These are phyloP conservation scores for Sprattus sprattus DNA, from an alignment of 2,113 vertebrate species.

Conservation along the genomic window DNA sequence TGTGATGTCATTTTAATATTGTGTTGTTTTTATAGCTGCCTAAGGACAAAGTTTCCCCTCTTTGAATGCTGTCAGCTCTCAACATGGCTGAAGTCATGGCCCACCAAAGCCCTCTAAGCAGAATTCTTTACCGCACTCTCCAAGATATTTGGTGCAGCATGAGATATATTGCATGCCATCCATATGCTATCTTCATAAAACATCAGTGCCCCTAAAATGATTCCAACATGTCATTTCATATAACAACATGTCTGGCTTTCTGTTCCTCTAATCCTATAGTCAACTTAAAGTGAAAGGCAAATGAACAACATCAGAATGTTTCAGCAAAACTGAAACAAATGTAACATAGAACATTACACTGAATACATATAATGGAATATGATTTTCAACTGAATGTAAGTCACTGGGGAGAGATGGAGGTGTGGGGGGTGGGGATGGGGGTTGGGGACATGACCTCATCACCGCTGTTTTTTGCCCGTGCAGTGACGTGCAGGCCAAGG, in stretches of 20 bases:
- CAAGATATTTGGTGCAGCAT: neutral
- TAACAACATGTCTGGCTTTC: neutral
- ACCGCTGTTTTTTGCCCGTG: neutral
- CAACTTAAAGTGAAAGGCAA: neutral
- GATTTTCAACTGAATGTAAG: conserved; percentile 4
- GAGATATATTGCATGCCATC: neutral
- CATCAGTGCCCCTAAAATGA: neutral
- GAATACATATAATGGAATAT: neutral
- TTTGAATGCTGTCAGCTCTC: conserved; percentile 36
- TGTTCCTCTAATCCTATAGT: neutral
- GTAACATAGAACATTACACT: neutral
- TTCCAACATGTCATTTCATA: neutral
- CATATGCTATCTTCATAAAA: neutral
- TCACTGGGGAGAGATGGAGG: neutral
- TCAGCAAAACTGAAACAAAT: neutral
- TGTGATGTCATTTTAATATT: conserved; percentile 67
- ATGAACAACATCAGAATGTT: neutral
- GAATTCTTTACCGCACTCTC: conserved; percentile 24
- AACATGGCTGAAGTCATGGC: conserved; percentile 66
- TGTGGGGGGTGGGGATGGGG: neutral
- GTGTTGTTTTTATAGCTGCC: conserved; percentile 63
- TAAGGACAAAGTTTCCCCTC: conserved; percentile 61
- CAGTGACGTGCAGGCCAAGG: neutral
- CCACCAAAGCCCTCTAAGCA: conserved; percentile 58
- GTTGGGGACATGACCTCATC: conserved; percentile 2